phyloP scores from a whole-genome alignment of 2,113 vertebrate species.

The Passer domesticus region DNA sequence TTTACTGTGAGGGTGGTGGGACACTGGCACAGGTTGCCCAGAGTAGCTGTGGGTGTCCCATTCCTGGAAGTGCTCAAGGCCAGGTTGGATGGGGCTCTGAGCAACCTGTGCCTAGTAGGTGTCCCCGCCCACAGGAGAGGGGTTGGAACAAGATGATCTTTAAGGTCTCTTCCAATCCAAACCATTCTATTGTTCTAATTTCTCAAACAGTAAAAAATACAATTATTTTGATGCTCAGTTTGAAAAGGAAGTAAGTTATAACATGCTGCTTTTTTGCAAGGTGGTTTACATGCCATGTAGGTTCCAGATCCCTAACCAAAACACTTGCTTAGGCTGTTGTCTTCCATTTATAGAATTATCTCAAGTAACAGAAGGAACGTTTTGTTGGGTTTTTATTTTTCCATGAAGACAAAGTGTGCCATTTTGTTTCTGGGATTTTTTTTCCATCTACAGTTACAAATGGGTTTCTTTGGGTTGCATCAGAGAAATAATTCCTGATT shows the following conservation, averaged over 20 bases:
- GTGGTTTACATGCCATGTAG: not conserved
- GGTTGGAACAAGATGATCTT: not conserved
- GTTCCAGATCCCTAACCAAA: not conserved
- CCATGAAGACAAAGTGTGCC: not conserved
- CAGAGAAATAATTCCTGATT: not conserved
- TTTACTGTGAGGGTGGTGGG: not conserved
- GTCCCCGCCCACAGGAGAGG: not conserved
- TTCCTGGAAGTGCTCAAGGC: too few relatives aligned
- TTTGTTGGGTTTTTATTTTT: not conserved
- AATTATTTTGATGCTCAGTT: not conserved
- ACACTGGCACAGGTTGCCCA: not conserved
- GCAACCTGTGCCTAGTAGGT: not conserved
- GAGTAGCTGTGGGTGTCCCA: not conserved
- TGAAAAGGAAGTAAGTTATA: accelerated
- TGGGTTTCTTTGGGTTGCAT: not conserved
- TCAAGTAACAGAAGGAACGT: accelerated
- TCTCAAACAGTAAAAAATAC: not conserved
- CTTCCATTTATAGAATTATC: not conserved
- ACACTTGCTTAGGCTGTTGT: not conserved
- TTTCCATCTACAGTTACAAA: not conserved
- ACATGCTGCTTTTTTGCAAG: not conserved
- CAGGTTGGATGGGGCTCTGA: not conserved
- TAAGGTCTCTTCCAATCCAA: not conserved
- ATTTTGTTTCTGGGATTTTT: not conserved
- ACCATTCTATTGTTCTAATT: not conserved